phyloP scores from a whole-genome alignment of 1,140 invertebrate species.

The Achroia grisella region DNA sequence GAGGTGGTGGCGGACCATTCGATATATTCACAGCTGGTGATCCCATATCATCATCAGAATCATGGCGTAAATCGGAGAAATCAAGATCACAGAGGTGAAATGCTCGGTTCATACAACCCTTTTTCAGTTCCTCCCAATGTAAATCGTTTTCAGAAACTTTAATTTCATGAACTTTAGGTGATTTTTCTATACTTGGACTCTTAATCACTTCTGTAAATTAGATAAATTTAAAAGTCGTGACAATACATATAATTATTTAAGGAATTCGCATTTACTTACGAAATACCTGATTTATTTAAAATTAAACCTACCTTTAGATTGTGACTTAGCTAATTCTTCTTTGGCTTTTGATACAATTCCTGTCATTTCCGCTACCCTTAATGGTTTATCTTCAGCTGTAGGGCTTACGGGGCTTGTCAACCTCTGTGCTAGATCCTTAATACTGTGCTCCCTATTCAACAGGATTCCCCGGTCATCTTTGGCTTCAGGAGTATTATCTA shows the following conservation, averaged over 20 bases:
- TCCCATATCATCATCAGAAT: slow-evolving; percentile 81
- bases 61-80: slow-evolving; percentile 93
- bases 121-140: slow-evolving; percentile 92
- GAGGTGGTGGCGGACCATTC: slow-evolving; percentile 83
- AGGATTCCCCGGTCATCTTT: slow-evolving; percentile 77
- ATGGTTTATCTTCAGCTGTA: slow-evolving; percentile 68
- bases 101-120: slow-evolving; percentile 86
- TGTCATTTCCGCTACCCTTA: slow-evolving; percentile 86
- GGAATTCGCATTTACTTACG: neutral
- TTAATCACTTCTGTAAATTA: slow-evolving; percentile 77
- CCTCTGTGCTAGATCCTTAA: slow-evolving; percentile 91
- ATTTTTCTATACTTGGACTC: slow-evolving; percentile 77
- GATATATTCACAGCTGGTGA: slow-evolving; percentile 76
- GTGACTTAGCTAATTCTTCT: slow-evolving; percentile 90
- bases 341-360: slow-evolving; percentile 95
- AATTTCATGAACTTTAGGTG: slow-evolving; percentile 78
- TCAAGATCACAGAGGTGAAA: slow-evolving; percentile 96
- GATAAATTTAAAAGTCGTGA: neutral
- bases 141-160: slow-evolving; percentile 95
- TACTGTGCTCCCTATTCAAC: slow-evolving; percentile 82
- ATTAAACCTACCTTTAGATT: slow-evolving; percentile 73
- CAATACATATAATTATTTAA: neutral
- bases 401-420: slow-evolving; percentile 75
- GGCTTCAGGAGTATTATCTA: slow-evolving; percentile 55
- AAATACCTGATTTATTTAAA: neutral